Evolutionary conservation across 2,888 invertebrate genomes (phyloP).

Genomic region (Polyploca ridens): DNA sequence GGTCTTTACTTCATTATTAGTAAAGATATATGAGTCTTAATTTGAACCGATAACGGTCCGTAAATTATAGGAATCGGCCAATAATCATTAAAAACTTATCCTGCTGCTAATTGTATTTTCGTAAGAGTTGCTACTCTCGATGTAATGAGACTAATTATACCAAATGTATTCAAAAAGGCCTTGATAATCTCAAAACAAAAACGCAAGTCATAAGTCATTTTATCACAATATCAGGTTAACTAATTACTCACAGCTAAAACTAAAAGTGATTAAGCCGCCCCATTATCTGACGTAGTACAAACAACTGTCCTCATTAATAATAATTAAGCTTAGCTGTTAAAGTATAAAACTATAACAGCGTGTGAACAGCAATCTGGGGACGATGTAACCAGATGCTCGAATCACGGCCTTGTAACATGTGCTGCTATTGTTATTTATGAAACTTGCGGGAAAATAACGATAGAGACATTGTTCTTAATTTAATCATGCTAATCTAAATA

Average conservation of each 20-base stretch:
- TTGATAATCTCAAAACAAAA: background rate
- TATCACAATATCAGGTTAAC: slow-evolving; percentile 21
- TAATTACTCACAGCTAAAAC: slow-evolving; percentile 24
- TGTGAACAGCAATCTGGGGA: slow-evolving; percentile 54
- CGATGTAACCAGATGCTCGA: slow-evolving; percentile 26
- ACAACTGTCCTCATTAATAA: slow-evolving; percentile 40
- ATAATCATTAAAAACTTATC: background rate
- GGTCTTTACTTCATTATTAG: too few relatives aligned
- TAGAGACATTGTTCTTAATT: background rate
- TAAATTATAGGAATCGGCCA: too few relatives aligned
- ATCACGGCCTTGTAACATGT: slow-evolving; percentile 2
- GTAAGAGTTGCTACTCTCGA: background rate
- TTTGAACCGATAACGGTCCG: too few relatives aligned
- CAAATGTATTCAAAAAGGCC: too few relatives aligned
- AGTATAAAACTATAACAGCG: slow-evolving; percentile 27
- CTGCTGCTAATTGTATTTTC: background rate
- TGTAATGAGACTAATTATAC: background rate
- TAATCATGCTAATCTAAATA: background rate
- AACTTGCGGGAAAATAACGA: background rate
- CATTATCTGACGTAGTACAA: slow-evolving; percentile 38
- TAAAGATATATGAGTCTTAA: too few relatives aligned
- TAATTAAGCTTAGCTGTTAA: slow-evolving; percentile 32
- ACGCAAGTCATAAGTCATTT: slow-evolving; percentile 15
- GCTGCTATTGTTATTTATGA: background rate
- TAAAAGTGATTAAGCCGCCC: slow-evolving; percentile 20